phyloP scores from a whole-genome alignment of 2,888 invertebrate species.

The Andrena hattorfiana region DNA sequence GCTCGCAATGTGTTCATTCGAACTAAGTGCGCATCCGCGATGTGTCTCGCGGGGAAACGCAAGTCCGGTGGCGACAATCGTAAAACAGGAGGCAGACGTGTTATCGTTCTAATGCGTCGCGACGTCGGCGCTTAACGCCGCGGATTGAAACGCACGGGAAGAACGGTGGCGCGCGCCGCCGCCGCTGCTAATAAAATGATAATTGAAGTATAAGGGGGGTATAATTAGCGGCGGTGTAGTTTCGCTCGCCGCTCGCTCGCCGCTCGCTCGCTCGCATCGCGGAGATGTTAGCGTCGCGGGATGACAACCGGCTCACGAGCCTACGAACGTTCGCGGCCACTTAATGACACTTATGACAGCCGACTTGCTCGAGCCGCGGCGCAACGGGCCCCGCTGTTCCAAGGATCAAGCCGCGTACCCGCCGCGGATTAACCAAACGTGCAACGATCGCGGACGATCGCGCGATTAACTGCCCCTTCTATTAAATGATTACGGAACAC shows the following conservation, averaged over 20 bases:
- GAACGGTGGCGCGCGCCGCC: conserved; percentile 6
- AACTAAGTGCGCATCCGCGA: background rate
- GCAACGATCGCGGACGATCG: conserved; percentile 9
- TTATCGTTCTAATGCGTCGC: conserved; percentile 34
- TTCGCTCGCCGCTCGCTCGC: conserved; percentile 9
- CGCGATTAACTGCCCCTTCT: conserved; percentile 24
- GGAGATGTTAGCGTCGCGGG: conserved; percentile 35
- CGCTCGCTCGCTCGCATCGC: conserved; percentile 11
- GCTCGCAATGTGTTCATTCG: background rate
- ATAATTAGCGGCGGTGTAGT: conserved; percentile 58
- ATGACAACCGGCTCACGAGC: conserved; percentile 64
- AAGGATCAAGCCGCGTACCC: conserved; percentile 24
- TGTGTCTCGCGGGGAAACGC: background rate
- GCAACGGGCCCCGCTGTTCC: conserved; percentile 7
- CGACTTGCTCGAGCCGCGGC: conserved; percentile 25
- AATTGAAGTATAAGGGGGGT: conserved; percentile 62
- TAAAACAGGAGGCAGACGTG: conserved; percentile 22
- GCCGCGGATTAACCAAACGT: conserved; percentile 48
- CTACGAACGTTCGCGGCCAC: conserved; percentile 46
- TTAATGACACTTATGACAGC: conserved; percentile 69
- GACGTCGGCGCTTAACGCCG: background rate
- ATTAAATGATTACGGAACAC: conserved; percentile 42
- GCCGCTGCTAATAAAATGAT: conserved; percentile 63
- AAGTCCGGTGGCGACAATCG: conserved; percentile 9
- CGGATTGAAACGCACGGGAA: conserved; percentile 31